phyloP scores from a whole-genome alignment of 2,888 invertebrate species.

The Druceiella hillmani region DNA sequence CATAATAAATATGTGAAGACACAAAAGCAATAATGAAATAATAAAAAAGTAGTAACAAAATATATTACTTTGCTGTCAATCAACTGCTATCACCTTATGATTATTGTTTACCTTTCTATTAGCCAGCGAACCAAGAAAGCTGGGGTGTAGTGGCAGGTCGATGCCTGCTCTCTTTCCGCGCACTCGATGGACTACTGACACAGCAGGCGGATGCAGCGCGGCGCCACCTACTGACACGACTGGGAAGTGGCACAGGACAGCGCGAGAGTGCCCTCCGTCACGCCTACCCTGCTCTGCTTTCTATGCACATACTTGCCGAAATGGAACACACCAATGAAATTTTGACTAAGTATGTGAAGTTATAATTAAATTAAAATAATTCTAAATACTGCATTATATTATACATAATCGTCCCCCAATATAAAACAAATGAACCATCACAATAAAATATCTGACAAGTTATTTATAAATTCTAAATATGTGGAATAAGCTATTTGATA shows the following conservation, averaged over 20 bases:
- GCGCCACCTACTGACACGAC: constrained; percentile 33
- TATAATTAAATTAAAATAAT: constrained; percentile 4
- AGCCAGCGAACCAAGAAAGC: constrained; percentile 47
- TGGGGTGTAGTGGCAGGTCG: constrained; percentile 76
- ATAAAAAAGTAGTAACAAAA: too few relatives aligned
- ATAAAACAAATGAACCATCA: too few relatives aligned
- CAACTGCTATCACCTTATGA: not conserved
- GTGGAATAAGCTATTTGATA: too few relatives aligned
- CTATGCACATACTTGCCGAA: constrained; percentile 43
- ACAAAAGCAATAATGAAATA: too few relatives aligned
- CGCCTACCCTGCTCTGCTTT: constrained; percentile 43
- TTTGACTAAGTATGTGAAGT: constrained; percentile 34
- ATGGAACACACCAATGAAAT: constrained; percentile 38
- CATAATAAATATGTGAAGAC: too few relatives aligned
- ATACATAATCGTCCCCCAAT: too few relatives aligned
- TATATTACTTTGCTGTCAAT: too few relatives aligned
- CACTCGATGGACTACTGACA: constrained; percentile 34
- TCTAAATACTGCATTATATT: too few relatives aligned
- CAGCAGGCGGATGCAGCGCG: constrained; percentile 25
- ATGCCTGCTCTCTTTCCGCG: constrained; percentile 56
- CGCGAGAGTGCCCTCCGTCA: constrained; percentile 41
- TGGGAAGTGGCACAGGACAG: constrained; percentile 36
- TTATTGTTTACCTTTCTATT: constrained; percentile 12
- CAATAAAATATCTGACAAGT: too few relatives aligned
- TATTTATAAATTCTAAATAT: too few relatives aligned